Conservation (phyloP, 2,797 vertebrate genomes). For the Mustela erminea region DNA sequence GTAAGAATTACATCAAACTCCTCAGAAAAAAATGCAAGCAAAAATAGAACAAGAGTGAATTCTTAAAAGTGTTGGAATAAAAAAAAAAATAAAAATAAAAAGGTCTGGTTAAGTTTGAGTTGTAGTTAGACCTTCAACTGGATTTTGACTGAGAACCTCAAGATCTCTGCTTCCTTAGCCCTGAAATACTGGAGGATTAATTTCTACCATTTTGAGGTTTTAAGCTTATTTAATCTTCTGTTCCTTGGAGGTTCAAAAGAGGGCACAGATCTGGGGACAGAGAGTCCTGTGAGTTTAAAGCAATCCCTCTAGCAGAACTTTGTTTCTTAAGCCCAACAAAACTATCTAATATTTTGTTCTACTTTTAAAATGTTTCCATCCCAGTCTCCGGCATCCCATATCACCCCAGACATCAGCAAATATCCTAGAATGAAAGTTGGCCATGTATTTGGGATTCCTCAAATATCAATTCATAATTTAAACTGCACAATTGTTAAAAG, state of each 20-base stretch:
- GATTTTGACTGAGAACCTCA: neutral
- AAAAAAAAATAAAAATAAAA: neutral
- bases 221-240: neutral
- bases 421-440: neutral
- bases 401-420: neutral
- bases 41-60: neutral
- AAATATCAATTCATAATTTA: neutral
- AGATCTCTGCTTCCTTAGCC: neutral
- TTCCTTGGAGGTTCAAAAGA: neutral
- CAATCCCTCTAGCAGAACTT: neutral
- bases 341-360: neutral
- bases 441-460: neutral
- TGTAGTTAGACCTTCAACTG: neutral
- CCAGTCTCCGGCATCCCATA: neutral
- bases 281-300: neutral
- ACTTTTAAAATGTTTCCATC: neutral
- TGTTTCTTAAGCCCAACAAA: neutral
- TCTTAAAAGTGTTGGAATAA: neutral
- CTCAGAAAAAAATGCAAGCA: neutral
- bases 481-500: neutral
- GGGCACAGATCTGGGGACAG: neutral
- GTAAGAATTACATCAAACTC: neutral
- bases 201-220: neutral
- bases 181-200: neutral
- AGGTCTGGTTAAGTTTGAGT: neutral